These are phyloP conservation scores for Mola mola DNA, from an alignment of 2,113 vertebrate genomes.

Conservation along the genomic window DNA sequence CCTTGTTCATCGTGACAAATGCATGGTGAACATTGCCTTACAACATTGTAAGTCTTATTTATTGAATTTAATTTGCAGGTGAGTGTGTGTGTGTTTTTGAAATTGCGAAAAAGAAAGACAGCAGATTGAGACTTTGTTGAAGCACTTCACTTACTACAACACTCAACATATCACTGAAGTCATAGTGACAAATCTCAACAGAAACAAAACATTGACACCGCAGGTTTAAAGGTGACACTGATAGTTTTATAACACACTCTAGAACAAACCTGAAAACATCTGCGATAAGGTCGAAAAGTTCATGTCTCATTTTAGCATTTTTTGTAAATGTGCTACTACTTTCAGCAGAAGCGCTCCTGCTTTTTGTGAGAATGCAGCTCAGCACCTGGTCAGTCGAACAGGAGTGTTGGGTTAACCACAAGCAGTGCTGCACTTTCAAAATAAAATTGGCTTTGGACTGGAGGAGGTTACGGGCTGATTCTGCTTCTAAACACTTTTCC, in stretches of 20 bases:
- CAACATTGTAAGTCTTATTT: conserved; percentile 92
- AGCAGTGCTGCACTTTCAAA: background rate
- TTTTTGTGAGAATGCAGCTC: too few relatives aligned
- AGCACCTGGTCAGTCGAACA: background rate
- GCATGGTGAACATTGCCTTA: conserved; percentile 95
- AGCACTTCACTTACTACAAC: conserved; percentile 68
- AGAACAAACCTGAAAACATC: background rate
- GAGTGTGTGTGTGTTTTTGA: conserved; percentile 68
- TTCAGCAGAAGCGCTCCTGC: too few relatives aligned
- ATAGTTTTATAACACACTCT: background rate
- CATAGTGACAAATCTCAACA: too few relatives aligned
- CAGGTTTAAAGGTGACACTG: too few relatives aligned
- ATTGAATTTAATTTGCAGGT: conserved; percentile 85
- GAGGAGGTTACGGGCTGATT: too few relatives aligned
- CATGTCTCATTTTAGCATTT: background rate
- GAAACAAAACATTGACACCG: too few relatives aligned
- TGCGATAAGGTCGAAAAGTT: background rate
- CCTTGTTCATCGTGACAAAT: conserved; percentile 85
- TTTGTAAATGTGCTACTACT: conserved; percentile 5
- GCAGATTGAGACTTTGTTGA: conserved; percentile 58
- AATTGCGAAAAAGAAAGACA: conserved; percentile 1
- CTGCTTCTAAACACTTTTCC: too few relatives aligned
- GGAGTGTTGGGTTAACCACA: background rate
- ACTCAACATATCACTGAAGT: background rate
- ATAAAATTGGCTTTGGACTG: background rate